Evolutionary conservation across 1,140 invertebrate species (phyloP), one percentile per base, ranked within the genome.

Genomic region (Heliconius hewitsoni): DNA sequence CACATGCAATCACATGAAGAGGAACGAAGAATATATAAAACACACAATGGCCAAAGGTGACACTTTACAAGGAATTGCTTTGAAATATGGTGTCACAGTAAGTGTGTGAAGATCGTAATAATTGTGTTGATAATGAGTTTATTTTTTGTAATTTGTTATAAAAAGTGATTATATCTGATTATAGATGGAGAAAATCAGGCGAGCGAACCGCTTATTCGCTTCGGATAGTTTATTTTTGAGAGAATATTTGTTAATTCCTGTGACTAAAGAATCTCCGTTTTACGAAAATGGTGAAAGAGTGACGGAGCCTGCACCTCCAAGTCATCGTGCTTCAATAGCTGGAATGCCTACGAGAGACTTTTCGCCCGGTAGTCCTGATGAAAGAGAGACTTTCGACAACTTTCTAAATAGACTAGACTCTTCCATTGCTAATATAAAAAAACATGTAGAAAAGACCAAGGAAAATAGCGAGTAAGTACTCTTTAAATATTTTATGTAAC

Each of bases 71-170:
- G 98, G 98, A 85, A 97, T 99, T 83, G 98, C 98, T 34, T 95
- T 99, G 46, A 98, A 98, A 96, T 98, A 98, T 95, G 97, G 97
- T 89, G 97, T 98, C 85, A 98, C 98, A 90, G 98, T 99, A 96
- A 96, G 97, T 96, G 85, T 85, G 76, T 55, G 75, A 83, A 81
- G 80, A 87, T 87, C 85, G 84, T 83, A 86, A 86, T 89, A 87
- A 87, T 89, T 89, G 84, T 87, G 85, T 90, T 89, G 86, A 84
- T 90, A 86, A 88, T 84, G 84, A 77, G 82, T 85, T 85, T 85
- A 83, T 85, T 78, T 82, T 78, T 82, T 66, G 72, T 79, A 72
- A 73, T 82, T 84, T 78, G 84, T 82, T 84, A 76, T 79, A 79
- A 84, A 74, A 27, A 30, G 71, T 84, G 75, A 82, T 37, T 75